Conservation (phyloP, 2,888 invertebrate genomes). For the Ephialtes manifestator region DNA sequence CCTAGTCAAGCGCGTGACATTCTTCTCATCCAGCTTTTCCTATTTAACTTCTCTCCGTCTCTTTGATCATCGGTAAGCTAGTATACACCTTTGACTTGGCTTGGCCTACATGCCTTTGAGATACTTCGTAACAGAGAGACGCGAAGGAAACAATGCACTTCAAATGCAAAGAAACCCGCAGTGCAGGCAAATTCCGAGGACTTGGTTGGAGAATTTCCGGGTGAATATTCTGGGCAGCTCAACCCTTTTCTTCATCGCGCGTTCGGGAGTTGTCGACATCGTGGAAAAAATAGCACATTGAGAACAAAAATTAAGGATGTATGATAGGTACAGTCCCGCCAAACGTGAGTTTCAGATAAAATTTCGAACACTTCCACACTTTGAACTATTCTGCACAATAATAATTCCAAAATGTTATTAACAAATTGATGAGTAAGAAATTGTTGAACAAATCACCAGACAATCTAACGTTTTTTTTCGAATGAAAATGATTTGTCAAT, state of each 20-base stretch:
- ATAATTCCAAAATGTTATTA: too few species aligned
- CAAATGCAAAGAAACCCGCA: conserved; percentile 15
- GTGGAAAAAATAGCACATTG: not conserved
- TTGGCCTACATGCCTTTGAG: conserved; percentile 66
- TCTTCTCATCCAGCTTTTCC: conserved; percentile 42
- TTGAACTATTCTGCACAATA: too few species aligned
- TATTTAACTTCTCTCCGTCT: conserved; percentile 36
- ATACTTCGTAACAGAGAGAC: conserved; percentile 17
- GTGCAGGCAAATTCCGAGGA: not conserved
- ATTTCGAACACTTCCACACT: too few species aligned
- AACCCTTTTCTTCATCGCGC: not conserved
- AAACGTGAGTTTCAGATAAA: too few species aligned
- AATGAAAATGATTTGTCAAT: too few species aligned
- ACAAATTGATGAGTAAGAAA: too few species aligned
- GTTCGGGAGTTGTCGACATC: not conserved
- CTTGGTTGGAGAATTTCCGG: conserved; percentile 26
- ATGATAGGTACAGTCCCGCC: too few species aligned
- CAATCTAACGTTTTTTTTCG: too few species aligned
- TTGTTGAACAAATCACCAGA: too few species aligned
- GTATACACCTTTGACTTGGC: conserved; percentile 57
- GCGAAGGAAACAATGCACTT: conserved; percentile 59
- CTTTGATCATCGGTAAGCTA: conserved; percentile 62
- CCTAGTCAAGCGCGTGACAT: conserved; percentile 31
- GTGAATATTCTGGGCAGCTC: conserved; percentile 21
- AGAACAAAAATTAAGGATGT: too few species aligned